phyloP scores from a whole-genome alignment of 2,888 invertebrate genomes.

The Bugula neritina region DNA sequence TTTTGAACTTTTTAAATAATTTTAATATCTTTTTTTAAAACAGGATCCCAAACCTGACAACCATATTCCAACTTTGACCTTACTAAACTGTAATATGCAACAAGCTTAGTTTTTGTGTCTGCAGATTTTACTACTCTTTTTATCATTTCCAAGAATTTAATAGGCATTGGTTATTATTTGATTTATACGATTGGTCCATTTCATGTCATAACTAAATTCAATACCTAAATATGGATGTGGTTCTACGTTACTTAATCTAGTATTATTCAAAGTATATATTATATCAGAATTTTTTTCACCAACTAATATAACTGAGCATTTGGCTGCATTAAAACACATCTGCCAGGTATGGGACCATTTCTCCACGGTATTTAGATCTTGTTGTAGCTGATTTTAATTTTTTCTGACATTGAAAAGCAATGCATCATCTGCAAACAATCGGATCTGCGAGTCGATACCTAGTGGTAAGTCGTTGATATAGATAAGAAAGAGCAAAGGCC shows the following conservation, averaged over 20 bases:
- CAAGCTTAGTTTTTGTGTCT: too few species aligned
- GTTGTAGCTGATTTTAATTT: background rate
- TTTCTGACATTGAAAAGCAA: background rate
- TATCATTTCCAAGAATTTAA: background rate
- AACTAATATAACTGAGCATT: background rate
- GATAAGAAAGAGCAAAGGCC: background rate
- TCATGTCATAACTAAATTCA: background rate
- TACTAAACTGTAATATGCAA: too few species aligned
- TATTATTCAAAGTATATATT: background rate
- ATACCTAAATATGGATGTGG: background rate
- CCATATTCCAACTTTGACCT: too few species aligned
- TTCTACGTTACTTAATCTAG: background rate
- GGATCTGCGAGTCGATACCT: background rate
- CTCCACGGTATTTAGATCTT: background rate
- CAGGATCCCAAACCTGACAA: background rate
- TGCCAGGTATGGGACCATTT: background rate
- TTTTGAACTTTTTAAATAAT: background rate
- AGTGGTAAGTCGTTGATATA: background rate
- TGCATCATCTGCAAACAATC: constrained; percentile 15
- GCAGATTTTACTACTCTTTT: background rate
- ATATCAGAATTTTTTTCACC: background rate
- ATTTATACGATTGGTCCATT: background rate
- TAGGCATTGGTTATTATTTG: background rate
- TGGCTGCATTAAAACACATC: background rate
- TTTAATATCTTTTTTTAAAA: background rate